Base-by-base conservation (phyloP, 2,113 vertebrate species). In the Deroptyus accipitrinus region DNA sequence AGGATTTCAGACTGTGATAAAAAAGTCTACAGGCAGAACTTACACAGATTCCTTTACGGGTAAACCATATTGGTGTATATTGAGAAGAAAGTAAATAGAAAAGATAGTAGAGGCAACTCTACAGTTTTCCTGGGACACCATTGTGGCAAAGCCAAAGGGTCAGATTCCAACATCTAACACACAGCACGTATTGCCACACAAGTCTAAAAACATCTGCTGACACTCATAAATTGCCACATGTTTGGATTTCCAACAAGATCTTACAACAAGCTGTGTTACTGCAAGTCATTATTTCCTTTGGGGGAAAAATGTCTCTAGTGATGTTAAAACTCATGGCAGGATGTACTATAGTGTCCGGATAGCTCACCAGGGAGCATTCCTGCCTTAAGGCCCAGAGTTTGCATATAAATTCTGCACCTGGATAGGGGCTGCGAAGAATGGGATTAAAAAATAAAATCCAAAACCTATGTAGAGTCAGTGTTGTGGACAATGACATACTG, bases 151-250 rank as follows among this genome's bases (percentile, higher is more conserved):
- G 93, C 92, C 22, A 11, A 96, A 83, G 95, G 96, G 97, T 96
- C 96, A 91, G 93, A 96, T 97, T 97, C 96, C 95, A 91, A 81
- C 94, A 94, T 95, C 73, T 96, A 95, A 94, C 25, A 0, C 93
- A 88, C 95, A 97, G 95, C 96, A 94, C 28, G 84, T 24, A 84
- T 93, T 95, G 94, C 96, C 95, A 97, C 90, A 96, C 92, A 95
- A 93, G 90, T 11, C 69, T 92, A 4, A 91, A 73, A 90, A 87
- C 75, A 89, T 91, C 86, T 92, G 95, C 95, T 95, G 97, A 97
- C 95, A 94, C 92, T 97, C 33, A 48, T 96, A 97, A 97, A 97
- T 48, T 88, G 95, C 95, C 97, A 97, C 97, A 97, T 97, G 97
- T 97, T 97, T 96, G 95, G 93, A 96, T 95, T 97, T 97, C 94